A percentile compares a stretch with the other conserved stretches of the same genome.
Conservation (phyloP, 2,888 invertebrate species). For the Drosophila merina region DNA sequence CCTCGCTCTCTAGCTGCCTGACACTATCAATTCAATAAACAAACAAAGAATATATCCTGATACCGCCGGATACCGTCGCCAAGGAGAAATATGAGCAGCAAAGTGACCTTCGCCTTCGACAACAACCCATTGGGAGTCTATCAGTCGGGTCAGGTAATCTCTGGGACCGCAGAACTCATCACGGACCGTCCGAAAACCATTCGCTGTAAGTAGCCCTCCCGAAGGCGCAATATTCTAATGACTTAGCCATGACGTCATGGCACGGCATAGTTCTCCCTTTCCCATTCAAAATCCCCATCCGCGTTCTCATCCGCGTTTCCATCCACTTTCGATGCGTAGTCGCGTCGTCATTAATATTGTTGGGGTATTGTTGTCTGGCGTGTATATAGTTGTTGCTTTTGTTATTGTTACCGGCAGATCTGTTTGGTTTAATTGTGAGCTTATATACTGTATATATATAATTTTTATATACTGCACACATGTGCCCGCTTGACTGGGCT, state of each 20-base stretch:
- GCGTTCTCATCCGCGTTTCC: constrained; percentile 20
- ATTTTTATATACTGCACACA: constrained; percentile 15
- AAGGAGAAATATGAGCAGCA: constrained; percentile 77
- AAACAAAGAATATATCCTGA: constrained; percentile 40
- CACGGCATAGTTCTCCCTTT: constrained; percentile 1
- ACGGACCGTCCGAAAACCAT: constrained; percentile 83
- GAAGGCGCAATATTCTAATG: constrained; percentile 30
- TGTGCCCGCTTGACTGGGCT: constrained; percentile 38
- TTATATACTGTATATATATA: neutral
- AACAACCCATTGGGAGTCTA: constrained; percentile 81
- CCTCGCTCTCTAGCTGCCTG: neutral
- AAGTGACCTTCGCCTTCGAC: constrained; percentile 81
- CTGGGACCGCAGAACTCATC: constrained; percentile 81
- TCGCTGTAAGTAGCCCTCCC: constrained; percentile 77
- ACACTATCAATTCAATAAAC: constrained; percentile 31
- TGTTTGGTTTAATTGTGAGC: constrained; percentile 16
- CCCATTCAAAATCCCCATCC: constrained; percentile 19
- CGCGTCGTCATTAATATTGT: constrained; percentile 51
- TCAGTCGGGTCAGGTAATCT: constrained; percentile 82
- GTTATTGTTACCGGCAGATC: constrained; percentile 54
- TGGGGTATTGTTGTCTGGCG: constrained; percentile 13
- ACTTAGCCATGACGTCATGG: constrained; percentile 66
- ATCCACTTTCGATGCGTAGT: constrained; percentile 64
- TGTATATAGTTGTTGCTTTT: constrained; percentile 40
- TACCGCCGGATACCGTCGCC: constrained; percentile 44